These are phyloP conservation scores for Gymnocephalus cernua DNA, from an alignment of 2,113 vertebrate species.

Conservation along the genomic window DNA sequence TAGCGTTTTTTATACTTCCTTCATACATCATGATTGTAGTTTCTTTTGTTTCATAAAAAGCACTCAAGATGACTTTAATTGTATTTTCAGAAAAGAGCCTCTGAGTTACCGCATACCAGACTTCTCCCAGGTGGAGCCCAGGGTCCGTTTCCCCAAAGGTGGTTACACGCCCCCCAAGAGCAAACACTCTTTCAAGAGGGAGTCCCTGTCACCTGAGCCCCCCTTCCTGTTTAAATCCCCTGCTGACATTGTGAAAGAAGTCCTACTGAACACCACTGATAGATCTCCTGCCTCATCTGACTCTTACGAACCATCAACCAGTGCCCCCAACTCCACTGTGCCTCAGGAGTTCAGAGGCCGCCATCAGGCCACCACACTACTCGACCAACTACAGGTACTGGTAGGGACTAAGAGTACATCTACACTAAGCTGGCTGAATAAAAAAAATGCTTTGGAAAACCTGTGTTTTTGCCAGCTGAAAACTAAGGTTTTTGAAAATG, in stretches of 20 bases:
- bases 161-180: slow-evolving; percentile 89
- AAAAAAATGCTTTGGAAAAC: not conserved
- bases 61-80: not conserved
- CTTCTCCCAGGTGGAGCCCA: slow-evolving; percentile 92
- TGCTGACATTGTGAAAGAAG: slow-evolving; percentile 90
- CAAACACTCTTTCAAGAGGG: slow-evolving; percentile 26
- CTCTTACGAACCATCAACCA: not conserved
- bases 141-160: slow-evolving; percentile 87
- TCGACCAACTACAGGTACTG: slow-evolving; percentile 93
- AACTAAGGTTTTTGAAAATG: not conserved
- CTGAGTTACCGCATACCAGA: slow-evolving; percentile 89
- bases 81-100: slow-evolving; percentile 75
- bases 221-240: slow-evolving; percentile 89
- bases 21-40: not conserved
- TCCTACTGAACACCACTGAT: slow-evolving; percentile 84
- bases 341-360: slow-evolving; percentile 88
- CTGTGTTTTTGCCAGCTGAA: no score
- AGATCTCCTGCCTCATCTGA: slow-evolving; percentile 14
- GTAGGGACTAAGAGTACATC: not conserved
- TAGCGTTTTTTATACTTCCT: not conserved
- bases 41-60: not conserved
- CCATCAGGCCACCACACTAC: slow-evolving; percentile 86
- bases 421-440: not conserved
- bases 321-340: slow-evolving; percentile 56
- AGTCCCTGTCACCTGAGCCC: not conserved